Evolutionary conservation across 2,113 vertebrate genomes (phyloP), one percentile per base, ranked within the genome.

Genomic region (Indicator maculatus): DNA sequence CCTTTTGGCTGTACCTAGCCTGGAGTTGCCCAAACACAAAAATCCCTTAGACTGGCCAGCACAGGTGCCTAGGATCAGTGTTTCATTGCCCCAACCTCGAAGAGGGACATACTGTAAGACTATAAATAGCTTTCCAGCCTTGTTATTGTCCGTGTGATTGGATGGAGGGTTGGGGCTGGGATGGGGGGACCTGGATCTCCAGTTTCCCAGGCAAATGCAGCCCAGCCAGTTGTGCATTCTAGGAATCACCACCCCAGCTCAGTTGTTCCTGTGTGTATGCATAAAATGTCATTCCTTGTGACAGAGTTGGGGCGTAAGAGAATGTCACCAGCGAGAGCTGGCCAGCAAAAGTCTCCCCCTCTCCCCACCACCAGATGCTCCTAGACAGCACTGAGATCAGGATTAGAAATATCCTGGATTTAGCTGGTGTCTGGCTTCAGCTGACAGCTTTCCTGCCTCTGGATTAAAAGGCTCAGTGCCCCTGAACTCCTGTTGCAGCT

Each of bases 181-280:
- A 92, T 92, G 80, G 92, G 93, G 93, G 94, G 67, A 94, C 94
- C 95, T 94, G 52, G 55, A 86, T 93, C 95, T 96, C 96, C 87
- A 95, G 96, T 96, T 96, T 96, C 96, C 93, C 71, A 85, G 95
- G 95, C 94, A 70, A 93, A 84, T 94, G 94, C 94, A 94, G 83
- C 90, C 89, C 92, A 93, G 95, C 94, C 95, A 96, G 96, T 96
- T 96, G 96, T 96, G 96, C 95, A 96, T 96, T 95, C 95, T 96
- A 96, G 95, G 96, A 96, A 96, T 96, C 86, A 12, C 66, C 93
- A 92, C 59, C 86, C 90, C 88, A 96, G 94, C 94, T 95, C 96
- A 95, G 95, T 96, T 96, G 96, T 93, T 96, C 76, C 83, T 53
- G 69, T 75, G 95, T 2, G n/a, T 85, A 93, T 96, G 94, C 88